Percentiles rank a stretch among this genome's conserved stretches.
Evolutionary conservation across 53 echinoderm and acorn worm species (phyloP).

Genomic region (Luidia sarsii): DNA sequence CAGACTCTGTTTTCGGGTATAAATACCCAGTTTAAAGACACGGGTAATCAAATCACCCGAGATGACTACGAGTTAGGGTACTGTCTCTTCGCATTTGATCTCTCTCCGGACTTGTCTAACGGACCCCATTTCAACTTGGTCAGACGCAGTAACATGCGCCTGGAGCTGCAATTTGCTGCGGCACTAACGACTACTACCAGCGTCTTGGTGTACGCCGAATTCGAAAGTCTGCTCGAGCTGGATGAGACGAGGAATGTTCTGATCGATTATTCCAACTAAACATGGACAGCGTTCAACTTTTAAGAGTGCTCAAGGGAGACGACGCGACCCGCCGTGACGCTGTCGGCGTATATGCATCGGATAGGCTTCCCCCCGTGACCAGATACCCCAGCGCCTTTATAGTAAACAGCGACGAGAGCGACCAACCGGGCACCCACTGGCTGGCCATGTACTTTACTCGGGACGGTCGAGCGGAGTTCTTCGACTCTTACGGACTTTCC

Average conservation of each 20-base stretch:
- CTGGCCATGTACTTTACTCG: slow-evolving; percentile 7
- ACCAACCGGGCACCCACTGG: slow-evolving; percentile 55
- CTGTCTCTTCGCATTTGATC: slow-evolving; percentile 63
- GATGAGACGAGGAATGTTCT: slow-evolving; percentile 29
- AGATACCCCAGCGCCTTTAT: slow-evolving; percentile 47
- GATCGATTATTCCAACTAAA: slow-evolving; percentile 39
- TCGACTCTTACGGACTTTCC: slow-evolving; percentile 31
- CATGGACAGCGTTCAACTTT: slow-evolving; percentile 35
- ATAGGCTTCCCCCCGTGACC: not conserved
- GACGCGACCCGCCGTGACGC: not conserved
- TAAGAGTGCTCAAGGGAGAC: slow-evolving; percentile 6
- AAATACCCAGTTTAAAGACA: slow-evolving; percentile 53
- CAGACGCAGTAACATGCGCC: slow-evolving; percentile 58
- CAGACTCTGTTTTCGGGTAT: slow-evolving; percentile 63
- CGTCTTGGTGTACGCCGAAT: slow-evolving; percentile 37
- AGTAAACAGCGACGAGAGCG: slow-evolving; percentile 52
- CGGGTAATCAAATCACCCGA: slow-evolving; percentile 58
- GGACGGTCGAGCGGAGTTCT: slow-evolving; percentile 13
- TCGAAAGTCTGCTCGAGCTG: slow-evolving; percentile 32
- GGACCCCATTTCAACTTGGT: slow-evolving; percentile 62
- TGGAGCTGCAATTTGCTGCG: slow-evolving; percentile 64
- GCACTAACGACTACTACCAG: slow-evolving; percentile 39
- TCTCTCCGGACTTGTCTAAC: slow-evolving; percentile 55
- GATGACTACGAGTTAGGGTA: slow-evolving; percentile 63
- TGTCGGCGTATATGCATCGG: slow-evolving; percentile 25